phyloP scores from a whole-genome alignment of 2,888 invertebrate genomes.

The Ochropleura plecta region DNA sequence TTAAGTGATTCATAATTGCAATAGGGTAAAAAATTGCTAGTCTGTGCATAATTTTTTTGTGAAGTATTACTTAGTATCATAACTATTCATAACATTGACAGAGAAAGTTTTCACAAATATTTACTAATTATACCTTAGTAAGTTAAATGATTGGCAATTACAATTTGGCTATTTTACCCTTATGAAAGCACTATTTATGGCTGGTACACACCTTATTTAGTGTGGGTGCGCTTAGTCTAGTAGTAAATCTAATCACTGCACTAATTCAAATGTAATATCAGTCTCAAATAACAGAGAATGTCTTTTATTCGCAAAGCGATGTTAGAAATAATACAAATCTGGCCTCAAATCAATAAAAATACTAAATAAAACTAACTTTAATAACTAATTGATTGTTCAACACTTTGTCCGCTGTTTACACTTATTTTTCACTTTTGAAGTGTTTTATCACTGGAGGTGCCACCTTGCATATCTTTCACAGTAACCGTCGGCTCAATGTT shows the following conservation, averaged over 20 bases:
- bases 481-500: slow-evolving; percentile 88
- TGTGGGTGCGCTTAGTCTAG: slow-evolving; percentile 30
- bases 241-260: slow-evolving; percentile 16
- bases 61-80: not conserved
- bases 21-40: slow-evolving; percentile 28
- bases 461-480: slow-evolving; percentile 78
- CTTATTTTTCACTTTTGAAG: slow-evolving; percentile 30
- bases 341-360: slow-evolving; percentile 17
- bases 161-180: slow-evolving; percentile 53
- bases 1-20: slow-evolving; percentile 3
- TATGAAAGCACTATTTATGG: slow-evolving; percentile 4
- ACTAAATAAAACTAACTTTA: slow-evolving; percentile 23
- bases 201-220: slow-evolving; percentile 31
- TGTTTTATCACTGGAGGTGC: slow-evolving; percentile 43
- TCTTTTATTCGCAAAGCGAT: slow-evolving; percentile 47
- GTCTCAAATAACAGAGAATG: slow-evolving; percentile 34
- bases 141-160: slow-evolving; percentile 36
- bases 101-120: slow-evolving; percentile 4
- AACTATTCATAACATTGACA: not conserved
- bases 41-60: not conserved
- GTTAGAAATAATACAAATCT: slow-evolving; percentile 37
- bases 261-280: slow-evolving; percentile 47
- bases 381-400: slow-evolving; percentile 44
- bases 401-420: slow-evolving; percentile 38
- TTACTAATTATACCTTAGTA: not conserved